Evolutionary conservation across 2,797 vertebrate genomes (phyloP).

Genomic region (Nyctibius grandis): DNA sequence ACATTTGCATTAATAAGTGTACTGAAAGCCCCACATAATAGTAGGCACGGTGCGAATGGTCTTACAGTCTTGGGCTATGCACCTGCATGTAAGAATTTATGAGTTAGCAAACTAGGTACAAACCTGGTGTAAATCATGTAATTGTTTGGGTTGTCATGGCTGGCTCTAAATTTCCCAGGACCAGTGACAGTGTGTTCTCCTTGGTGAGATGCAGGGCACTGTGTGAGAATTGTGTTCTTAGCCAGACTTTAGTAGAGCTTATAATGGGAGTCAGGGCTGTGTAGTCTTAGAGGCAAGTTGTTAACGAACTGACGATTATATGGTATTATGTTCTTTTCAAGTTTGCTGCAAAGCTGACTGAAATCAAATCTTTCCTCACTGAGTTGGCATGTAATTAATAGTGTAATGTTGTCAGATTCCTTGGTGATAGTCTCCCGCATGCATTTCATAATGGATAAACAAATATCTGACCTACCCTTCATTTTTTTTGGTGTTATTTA

Average conservation of each 20-base stretch:
- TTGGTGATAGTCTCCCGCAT: constrained; percentile 18
- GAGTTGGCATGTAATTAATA: neutral
- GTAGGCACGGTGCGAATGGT: neutral
- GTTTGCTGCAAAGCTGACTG: constrained; percentile 28
- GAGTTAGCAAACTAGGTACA: constrained; percentile 24
- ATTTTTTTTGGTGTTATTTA: neutral
- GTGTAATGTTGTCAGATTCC: constrained; percentile 1
- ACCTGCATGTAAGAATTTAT: constrained; percentile 8
- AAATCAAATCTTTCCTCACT: constrained; percentile 12
- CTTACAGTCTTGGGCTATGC: neutral
- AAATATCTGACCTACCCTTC: neutral
- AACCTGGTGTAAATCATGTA: constrained; percentile 27
- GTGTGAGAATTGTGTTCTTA: neutral
- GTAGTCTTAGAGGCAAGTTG: neutral
- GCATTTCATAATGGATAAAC: constrained; percentile 18
- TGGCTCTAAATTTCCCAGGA: constrained; percentile 11
- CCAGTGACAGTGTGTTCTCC: constrained; percentile 12
- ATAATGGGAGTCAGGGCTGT: neutral
- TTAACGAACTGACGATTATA: neutral
- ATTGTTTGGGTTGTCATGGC: neutral
- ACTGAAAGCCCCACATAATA: neutral
- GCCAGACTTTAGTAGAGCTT: neutral
- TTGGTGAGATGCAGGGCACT: neutral
- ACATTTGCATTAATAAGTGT: constrained; percentile 35
- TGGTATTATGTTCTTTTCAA: neutral